Conservation (phyloP, 1,140 invertebrate species). For the Drosophila aff. region DNA sequence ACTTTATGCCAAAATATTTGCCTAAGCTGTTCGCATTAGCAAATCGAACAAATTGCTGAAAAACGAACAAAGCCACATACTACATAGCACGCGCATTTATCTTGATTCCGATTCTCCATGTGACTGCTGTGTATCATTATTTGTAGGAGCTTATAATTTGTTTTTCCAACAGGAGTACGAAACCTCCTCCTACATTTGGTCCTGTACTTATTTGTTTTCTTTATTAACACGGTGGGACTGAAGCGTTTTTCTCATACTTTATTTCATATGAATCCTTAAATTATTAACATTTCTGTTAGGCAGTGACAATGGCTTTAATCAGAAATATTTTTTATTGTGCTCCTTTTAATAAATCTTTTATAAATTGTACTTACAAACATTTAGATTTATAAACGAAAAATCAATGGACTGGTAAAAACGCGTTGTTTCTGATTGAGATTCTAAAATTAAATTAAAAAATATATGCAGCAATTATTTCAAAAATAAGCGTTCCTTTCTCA, state of each 20-base stretch:
- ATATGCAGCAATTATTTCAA: too few relatives aligned
- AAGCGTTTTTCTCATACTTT: too few relatives aligned
- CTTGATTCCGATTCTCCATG: conserved; percentile 29
- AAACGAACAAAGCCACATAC: conserved; percentile 32
- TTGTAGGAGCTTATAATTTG: conserved; percentile 56
- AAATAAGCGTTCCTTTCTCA: too few relatives aligned
- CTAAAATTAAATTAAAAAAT: too few relatives aligned
- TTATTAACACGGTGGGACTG: conserved; percentile 8
- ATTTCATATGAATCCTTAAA: neutral
- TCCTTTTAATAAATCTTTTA: neutral
- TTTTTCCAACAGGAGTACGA: conserved; percentile 49
- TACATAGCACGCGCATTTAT: conserved; percentile 44
- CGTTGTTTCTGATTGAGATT: too few relatives aligned
- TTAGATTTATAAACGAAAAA: neutral
- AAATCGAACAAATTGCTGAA: conserved; percentile 64
- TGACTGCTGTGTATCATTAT: conserved; percentile 49
- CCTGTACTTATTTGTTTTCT: conserved; percentile 18
- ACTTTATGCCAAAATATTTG: conserved; percentile 77
- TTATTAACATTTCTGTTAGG: neutral
- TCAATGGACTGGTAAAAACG: too few relatives aligned
- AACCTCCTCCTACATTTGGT: conserved; percentile 4
- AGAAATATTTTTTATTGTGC: neutral
- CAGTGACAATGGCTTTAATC: neutral
- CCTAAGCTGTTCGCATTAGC: conserved; percentile 70
- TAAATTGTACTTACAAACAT: neutral